Conservation (phyloP, 2,113 vertebrate genomes). For the Plecturocebus donacophilus region DNA sequence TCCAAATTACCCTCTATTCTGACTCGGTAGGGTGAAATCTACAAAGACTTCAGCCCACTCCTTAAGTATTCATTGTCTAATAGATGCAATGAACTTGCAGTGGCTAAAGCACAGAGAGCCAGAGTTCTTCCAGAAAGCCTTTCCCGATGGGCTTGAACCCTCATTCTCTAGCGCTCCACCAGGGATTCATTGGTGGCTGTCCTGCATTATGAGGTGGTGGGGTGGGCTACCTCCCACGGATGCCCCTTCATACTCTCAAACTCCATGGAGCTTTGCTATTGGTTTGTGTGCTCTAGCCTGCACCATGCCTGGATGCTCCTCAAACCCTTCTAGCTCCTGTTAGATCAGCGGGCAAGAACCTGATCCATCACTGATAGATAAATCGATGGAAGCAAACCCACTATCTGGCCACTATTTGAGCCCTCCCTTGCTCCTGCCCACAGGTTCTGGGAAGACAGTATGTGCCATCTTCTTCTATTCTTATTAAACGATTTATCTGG, state of each 20-base stretch:
- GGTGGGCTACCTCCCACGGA: background rate
- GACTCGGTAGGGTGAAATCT: background rate
- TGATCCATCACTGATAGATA: fast-evolving
- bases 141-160: background rate
- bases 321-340: background rate
- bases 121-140: background rate
- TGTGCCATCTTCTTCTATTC: conserved; percentile 63
- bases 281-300: background rate
- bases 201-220: background rate
- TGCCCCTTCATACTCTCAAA: background rate
- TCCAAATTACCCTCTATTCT: background rate
- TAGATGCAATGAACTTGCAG: background rate
- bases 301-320: background rate
- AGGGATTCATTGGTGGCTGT: background rate
- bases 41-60: background rate
- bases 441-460: background rate
- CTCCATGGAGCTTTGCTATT: fast-evolving
- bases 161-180: background rate
- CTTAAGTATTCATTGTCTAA: background rate
- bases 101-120: background rate
- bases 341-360: background rate
- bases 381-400: background rate
- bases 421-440: background rate
- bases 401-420: background rate
- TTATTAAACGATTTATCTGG: conserved; percentile 84